Evolutionary conservation across 2,113 vertebrate species (phyloP).

Genomic region (Oncorhynchus keta): DNA sequence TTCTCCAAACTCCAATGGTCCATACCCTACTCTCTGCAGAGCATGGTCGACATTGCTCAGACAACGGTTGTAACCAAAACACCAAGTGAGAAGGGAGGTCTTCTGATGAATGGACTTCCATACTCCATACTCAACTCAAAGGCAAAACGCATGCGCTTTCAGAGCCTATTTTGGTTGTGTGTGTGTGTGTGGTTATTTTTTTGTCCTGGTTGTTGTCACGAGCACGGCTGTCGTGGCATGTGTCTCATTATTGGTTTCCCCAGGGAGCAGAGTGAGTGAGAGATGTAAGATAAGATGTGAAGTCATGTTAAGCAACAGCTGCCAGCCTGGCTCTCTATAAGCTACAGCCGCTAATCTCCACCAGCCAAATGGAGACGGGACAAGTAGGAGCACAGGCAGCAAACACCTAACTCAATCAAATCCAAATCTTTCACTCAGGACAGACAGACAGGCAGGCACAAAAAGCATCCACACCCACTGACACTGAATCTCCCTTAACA

Average conservation of each 20-base stretch:
- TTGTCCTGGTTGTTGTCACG: no score
- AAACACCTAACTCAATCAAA: constrained; percentile 14
- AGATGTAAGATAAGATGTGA: constrained; percentile 56
- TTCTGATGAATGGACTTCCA: no score
- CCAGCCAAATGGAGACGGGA: constrained; percentile 22
- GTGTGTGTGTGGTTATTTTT: no score
- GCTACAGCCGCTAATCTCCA: constrained; percentile 21
- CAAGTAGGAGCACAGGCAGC: background rate
- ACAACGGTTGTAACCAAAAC: no score
- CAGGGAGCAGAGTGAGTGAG: constrained; percentile 1
- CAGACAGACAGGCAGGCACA: background rate
- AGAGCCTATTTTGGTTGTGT: no score
- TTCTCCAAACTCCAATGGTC: background rate
- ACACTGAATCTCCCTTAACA: background rate
- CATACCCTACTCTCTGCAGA: no score
- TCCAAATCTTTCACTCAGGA: constrained; percentile 16
- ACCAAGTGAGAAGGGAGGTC: no score
- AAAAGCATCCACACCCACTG: background rate
- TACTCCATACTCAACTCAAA: no score
- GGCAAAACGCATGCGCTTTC: no score
- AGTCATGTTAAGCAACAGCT: constrained; percentile 70
- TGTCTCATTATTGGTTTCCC: no score
- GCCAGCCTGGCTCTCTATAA: constrained; percentile 25
- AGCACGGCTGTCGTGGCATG: no score
- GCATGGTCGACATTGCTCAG: no score